Evolutionary conservation across 2,113 vertebrate genomes (phyloP).

Genomic region (Bos javanicus): DNA sequence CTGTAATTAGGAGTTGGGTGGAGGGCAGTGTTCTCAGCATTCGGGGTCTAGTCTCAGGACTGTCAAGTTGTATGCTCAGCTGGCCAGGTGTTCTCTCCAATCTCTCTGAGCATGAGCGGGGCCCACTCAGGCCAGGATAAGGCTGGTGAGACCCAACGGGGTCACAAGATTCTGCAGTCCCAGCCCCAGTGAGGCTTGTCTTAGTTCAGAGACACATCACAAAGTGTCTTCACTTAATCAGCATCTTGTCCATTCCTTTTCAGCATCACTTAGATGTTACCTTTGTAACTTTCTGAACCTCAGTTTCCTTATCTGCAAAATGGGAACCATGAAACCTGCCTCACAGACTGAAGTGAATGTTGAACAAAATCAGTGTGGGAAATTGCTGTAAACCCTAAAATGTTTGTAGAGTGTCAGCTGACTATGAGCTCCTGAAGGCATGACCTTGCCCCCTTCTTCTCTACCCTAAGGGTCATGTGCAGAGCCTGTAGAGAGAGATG

Average conservation of each 20-base stretch:
- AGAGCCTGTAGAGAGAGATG: background rate
- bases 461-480: background rate
- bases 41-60: background rate
- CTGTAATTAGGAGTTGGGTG: background rate
- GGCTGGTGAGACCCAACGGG: background rate
- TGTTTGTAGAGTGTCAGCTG: background rate
- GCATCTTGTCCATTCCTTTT: background rate
- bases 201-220: background rate
- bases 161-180: background rate
- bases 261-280: background rate
- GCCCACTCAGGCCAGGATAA: background rate
- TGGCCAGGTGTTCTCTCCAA: background rate
- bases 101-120: background rate
- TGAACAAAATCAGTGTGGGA: background rate
- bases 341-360: background rate
- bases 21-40: background rate
- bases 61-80: background rate
- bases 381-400: background rate
- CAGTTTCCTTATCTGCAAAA: background rate
- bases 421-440: background rate
- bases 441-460: background rate
- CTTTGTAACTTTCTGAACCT: background rate
- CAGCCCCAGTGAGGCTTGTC: background rate
- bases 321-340: background rate
- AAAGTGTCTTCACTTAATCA: background rate